Evolutionary conservation across 1,140 invertebrate genomes (phyloP).

Genomic region (Drosophila watanabei): DNA sequence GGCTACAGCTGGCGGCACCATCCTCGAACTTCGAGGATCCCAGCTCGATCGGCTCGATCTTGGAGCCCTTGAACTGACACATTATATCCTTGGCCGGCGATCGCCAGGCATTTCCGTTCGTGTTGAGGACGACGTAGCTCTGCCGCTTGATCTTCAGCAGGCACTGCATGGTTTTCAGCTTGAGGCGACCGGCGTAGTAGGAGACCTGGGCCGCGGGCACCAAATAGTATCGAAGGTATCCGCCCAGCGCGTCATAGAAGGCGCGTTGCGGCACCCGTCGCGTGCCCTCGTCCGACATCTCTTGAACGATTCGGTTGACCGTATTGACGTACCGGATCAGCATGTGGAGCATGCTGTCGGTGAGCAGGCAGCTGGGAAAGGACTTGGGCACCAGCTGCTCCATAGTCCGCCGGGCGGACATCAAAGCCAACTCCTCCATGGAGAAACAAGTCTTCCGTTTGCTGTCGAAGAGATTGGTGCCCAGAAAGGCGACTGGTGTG

Average conservation of each 20-base stretch:
- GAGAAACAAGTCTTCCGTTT: conserved; percentile 75
- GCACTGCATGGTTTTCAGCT: conserved; percentile 58
- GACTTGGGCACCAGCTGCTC: conserved; percentile 66
- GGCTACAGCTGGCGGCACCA: conserved; percentile 58
- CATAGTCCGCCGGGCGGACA: conserved; percentile 73
- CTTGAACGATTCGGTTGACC: conserved; percentile 65
- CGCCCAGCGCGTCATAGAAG: conserved; percentile 78
- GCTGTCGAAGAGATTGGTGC: conserved; percentile 75
- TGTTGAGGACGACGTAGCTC: conserved; percentile 70
- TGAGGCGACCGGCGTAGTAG: conserved; percentile 75
- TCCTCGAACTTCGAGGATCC: conserved; percentile 13
- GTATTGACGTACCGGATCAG: conserved; percentile 76
- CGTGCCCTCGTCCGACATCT: conserved; percentile 44
- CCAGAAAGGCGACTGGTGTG: conserved; percentile 48
- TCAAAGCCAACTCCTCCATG: conserved; percentile 69
- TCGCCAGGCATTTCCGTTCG: conserved; percentile 80
- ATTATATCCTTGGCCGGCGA: conserved; percentile 52
- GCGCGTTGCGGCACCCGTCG: conserved; percentile 56
- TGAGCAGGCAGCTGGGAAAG: conserved; percentile 46
- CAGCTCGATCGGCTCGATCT: conserved; percentile 47
- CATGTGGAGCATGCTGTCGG: conserved; percentile 52
- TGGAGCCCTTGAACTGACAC: conserved; percentile 18
- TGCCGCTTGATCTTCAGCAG: conserved; percentile 62
- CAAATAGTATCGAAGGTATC: conserved; percentile 73
- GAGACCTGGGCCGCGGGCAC: conserved; percentile 76